Evolutionary conservation across 2,888 invertebrate genomes (phyloP).

Genomic region (Xanthorhoe spadicearia): DNA sequence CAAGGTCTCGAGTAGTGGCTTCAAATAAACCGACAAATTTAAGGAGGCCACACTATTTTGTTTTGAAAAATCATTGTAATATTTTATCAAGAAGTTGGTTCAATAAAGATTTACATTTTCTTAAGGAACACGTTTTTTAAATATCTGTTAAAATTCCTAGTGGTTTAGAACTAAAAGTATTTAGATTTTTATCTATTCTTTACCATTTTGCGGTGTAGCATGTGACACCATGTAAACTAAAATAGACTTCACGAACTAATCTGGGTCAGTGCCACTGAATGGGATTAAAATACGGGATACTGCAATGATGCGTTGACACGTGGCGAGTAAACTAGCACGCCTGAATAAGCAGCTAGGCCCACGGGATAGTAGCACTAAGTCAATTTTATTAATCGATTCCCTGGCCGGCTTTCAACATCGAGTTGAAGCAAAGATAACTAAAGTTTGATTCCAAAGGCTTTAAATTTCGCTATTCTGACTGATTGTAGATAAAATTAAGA

Average conservation of each 20-base stretch:
- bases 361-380: background rate
- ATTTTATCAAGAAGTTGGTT: too few relatives aligned
- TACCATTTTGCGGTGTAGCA: conserved; percentile 10
- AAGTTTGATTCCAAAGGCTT: too few relatives aligned
- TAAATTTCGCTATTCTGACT: too few relatives aligned
- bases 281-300: conserved; percentile 27
- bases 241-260: conserved; percentile 31
- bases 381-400: background rate
- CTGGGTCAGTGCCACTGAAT: conserved; percentile 39
- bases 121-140: too few relatives aligned
- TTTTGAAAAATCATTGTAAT: background rate
- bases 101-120: background rate
- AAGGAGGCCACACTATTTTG: background rate
- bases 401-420: too few relatives aligned
- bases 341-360: background rate
- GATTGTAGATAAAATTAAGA: too few relatives aligned
- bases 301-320: conserved; percentile 16
- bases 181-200: background rate
- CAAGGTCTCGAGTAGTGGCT: conserved; percentile 31
- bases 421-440: too few relatives aligned
- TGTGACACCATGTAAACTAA: conserved; percentile 29
- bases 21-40: conserved; percentile 15
- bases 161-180: background rate
- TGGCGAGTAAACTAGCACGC: conserved; percentile 1
- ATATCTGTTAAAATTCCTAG: background rate